phyloP scores from a whole-genome alignment of 2,888 invertebrate species.

The Brenthis hecate region DNA sequence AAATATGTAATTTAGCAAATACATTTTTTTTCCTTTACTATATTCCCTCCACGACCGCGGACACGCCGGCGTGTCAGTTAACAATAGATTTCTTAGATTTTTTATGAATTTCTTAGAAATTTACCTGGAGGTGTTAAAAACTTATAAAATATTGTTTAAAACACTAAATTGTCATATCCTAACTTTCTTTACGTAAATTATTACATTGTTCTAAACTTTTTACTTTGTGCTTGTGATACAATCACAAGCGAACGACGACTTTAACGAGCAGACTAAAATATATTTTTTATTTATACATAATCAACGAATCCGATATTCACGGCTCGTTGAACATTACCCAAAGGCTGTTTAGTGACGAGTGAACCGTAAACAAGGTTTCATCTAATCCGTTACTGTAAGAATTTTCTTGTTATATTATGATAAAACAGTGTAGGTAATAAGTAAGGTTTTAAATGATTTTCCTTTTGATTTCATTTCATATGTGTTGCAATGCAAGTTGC shows the following conservation, averaged over 20 bases:
- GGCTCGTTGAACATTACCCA: constrained; percentile 19
- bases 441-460: not conserved
- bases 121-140: too few species aligned
- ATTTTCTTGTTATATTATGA: constrained; percentile 4
- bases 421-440: not conserved
- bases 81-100: too few species aligned
- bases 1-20: too few species aligned
- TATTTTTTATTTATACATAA: constrained; percentile 11
- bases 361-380: constrained; percentile 32
- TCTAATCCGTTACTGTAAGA: constrained; percentile 22
- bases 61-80: too few species aligned
- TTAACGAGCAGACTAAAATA: not conserved
- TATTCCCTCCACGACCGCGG: too few species aligned
- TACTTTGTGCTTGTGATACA: not conserved
- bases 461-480: not conserved
- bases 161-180: too few species aligned
- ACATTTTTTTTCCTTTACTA: too few species aligned
- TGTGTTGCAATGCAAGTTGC: not conserved
- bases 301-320: constrained; percentile 28
- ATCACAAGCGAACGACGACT: too few species aligned
- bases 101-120: too few species aligned
- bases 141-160: too few species aligned
- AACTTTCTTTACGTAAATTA: too few species aligned
- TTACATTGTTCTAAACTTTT: not conserved
- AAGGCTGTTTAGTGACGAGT: constrained; percentile 23